Evolutionary conservation across 2,797 vertebrate species (phyloP).

Genomic region (Sebastes melanostomus): DNA sequence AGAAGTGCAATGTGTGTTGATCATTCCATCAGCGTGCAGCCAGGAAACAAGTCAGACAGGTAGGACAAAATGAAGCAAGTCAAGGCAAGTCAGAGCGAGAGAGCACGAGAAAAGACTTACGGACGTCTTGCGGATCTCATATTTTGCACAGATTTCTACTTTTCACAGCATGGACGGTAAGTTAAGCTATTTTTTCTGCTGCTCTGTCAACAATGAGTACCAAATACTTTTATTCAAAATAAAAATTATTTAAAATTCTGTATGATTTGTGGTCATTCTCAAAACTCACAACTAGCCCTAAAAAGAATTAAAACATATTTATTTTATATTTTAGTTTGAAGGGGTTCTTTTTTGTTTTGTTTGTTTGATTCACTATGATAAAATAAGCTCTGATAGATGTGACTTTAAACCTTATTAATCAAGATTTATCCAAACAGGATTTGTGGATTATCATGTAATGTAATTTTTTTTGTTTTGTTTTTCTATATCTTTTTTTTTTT

Average conservation of each 20-base stretch:
- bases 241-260: not conserved
- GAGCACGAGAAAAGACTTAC: not conserved
- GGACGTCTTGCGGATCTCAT: not conserved
- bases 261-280: not conserved
- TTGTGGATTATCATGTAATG: not conserved
- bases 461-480: not conserved
- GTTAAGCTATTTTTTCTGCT: not conserved
- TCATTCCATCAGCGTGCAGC: not conserved
- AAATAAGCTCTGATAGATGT: not conserved
- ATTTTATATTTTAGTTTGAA: not conserved
- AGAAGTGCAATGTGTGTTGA: not conserved
- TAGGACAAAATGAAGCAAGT: not conserved
- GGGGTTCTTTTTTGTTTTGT: too few species aligned
- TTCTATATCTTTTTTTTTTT: not conserved
- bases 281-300: not conserved
- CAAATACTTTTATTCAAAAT: too few species aligned
- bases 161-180: not conserved
- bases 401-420: not conserved
- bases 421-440: too few species aligned
- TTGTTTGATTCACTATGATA: not conserved
- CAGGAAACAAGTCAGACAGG: conserved; percentile 8
- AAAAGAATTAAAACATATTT: not conserved
- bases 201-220: too few species aligned
- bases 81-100: not conserved
- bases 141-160: not conserved